Conservation (phyloP, 2,113 vertebrate species). For the Ascaphus truei region DNA sequence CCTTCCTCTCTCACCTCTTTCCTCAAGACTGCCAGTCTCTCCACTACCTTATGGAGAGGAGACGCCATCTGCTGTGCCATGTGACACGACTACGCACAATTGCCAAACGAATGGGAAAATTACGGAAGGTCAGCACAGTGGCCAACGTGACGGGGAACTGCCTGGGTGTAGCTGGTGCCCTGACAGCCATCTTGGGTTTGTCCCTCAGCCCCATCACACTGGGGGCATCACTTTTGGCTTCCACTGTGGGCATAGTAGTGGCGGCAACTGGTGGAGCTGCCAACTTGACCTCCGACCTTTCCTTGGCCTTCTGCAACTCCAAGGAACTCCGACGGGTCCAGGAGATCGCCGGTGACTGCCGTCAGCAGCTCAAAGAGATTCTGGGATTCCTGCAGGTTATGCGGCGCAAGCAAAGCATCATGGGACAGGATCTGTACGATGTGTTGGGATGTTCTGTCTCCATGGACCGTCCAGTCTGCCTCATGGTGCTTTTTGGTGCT, state of each 20-base stretch:
- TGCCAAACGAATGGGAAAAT: constrained; percentile 50
- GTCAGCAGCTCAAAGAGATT: constrained; percentile 67
- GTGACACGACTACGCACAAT: constrained; percentile 53
- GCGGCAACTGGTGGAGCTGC: constrained; percentile 60
- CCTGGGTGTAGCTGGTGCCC: constrained; percentile 49
- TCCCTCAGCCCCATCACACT: constrained; percentile 60
- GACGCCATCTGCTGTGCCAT: constrained; percentile 47
- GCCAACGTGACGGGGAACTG: constrained; percentile 55
- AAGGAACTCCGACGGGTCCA: constrained; percentile 59
- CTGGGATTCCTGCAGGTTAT: constrained; percentile 61
- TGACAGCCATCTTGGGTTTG: constrained; percentile 62
- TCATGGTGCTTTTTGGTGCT: constrained; percentile 58
- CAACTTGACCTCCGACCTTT: constrained; percentile 58
- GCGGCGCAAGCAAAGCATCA: constrained; percentile 45
- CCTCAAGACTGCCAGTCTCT: constrained; percentile 20
- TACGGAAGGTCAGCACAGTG: constrained; percentile 49
- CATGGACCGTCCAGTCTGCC: constrained; percentile 58
- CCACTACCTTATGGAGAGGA: constrained; percentile 53
- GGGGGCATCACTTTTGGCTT: constrained; percentile 60
- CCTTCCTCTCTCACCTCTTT: constrained; percentile 42
- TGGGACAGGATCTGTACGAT: constrained; percentile 47
- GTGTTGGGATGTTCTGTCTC: constrained; percentile 59
- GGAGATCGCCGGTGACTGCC: constrained; percentile 60
- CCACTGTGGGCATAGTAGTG: constrained; percentile 62
- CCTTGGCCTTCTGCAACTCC: constrained; percentile 52